phyloP scores from a whole-genome alignment of 2,888 invertebrate genomes.

The Drosophila borborema region DNA sequence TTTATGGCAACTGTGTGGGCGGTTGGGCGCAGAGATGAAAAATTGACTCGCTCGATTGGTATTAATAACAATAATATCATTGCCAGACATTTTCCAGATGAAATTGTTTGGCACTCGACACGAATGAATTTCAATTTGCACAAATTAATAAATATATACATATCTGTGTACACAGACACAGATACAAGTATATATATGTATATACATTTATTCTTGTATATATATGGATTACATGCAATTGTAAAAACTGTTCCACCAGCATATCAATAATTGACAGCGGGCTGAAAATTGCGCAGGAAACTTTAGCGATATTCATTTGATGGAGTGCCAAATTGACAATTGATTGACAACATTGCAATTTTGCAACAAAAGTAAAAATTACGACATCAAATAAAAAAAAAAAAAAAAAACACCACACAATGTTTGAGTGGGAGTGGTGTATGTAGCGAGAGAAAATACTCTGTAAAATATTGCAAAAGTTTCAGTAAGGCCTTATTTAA shows the following conservation, averaged over 20 bases:
- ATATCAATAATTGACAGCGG: conserved; percentile 40
- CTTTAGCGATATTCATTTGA: conserved; percentile 54
- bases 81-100: conserved; percentile 63
- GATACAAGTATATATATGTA: not conserved
- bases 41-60: conserved; percentile 54
- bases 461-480: not conserved
- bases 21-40: conserved; percentile 21
- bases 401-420: not conserved
- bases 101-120: conserved; percentile 61
- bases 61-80: conserved; percentile 66
- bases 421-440: too few species aligned
- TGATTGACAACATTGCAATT: conserved; percentile 70
- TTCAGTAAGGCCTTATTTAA: too few species aligned
- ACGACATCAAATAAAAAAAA: conserved; percentile 6
- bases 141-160: conserved; percentile 50
- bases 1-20: conserved; percentile 28
- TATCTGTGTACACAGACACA: conserved; percentile 9
- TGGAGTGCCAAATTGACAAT: conserved; percentile 75
- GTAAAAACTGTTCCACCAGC: conserved; percentile 23
- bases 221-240: conserved; percentile 21
- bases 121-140: conserved; percentile 72
- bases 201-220: conserved; percentile 1
- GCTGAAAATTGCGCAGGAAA: conserved; percentile 18
- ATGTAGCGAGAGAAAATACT: not conserved
- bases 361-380: conserved; percentile 33